Base-by-base conservation (phyloP, 2,797 vertebrate species). In the Crypturellus tataupa region DNA sequence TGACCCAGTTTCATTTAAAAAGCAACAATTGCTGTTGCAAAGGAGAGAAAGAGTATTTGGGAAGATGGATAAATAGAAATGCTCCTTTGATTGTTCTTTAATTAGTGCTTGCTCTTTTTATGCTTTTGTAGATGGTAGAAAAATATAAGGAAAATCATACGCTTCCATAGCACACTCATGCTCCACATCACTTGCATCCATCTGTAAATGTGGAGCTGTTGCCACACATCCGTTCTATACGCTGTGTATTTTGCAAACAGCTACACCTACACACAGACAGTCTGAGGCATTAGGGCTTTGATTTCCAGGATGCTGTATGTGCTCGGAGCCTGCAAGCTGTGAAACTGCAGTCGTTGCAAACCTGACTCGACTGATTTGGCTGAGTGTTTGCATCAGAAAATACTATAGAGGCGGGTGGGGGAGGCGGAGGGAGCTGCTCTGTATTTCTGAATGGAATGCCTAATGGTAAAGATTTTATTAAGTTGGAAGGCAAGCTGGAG, bases 171-270 rank as follows among this genome's bases (percentile, higher is more conserved):
- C 47, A 65, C 9, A 27, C 68, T 87, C 86, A 53, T 46, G 72
- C 78, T 93, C 80, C 76, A 71, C 83, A 72, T 96, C 76, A 14
- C 67, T 93, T 17, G 24, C 60, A 72, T 95, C 93, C 87, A 79
- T 95, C 95, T 96, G 93, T 83, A 80, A 33, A 21, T 17, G 76
- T 1, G 3, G 91, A 82, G 80, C 69, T 95, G 94, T 96, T 95
- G 90, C 85, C 87, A 90, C 89, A 93, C 92, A 87, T 6, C 1
- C 47, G 39, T 58, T 79, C 80, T 77, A 33, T 70, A 11, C 17
- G 51, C 72, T 64, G 67, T 1, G 0, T 83, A 40, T 97, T 96
- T 95, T 87, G 70, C 87, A 91, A 92, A 91, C 91, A 90, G 85
- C 65, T 89, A 89, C 90, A 88, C 85, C 92, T 89, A 78, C 95